Base-by-base conservation (phyloP, 2,888 invertebrate species). In the Glaucopsyche alexis region DNA sequence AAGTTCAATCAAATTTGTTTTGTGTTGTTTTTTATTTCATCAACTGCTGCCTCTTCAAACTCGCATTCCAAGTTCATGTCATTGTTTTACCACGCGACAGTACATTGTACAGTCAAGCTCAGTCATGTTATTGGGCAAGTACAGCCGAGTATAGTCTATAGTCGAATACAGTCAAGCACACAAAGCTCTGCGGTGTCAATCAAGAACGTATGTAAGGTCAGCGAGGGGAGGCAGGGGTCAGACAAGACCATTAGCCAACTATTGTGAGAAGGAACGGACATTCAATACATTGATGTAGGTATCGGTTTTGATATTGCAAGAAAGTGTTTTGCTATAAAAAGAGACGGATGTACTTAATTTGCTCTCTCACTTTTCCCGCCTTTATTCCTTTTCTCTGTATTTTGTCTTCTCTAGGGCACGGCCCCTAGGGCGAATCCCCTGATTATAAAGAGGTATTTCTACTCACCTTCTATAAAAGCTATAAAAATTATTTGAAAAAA, bases 231-330 rank as follows among this genome's bases (percentile, higher is more conserved):
- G 47, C 13, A 55, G 60, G 60, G 60, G 60, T 60, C 60, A 60
- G 14, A 47, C 13, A 11, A 11, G 47, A 47, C 60, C 60, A 60
- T 60, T 60, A 60, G 29, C 60, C 60, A 60, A 60, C 60, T 38
- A 60, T 60, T 60, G 60, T 60, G 60, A 60, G 60, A 60, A 38
- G 7, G 42, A 42, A 42, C 42, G 42, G 42, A 42, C 42, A 42
- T 42, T 42, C 42, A 42, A 42, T 42, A 42, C 42, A 42, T 42
- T 42, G 40, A 29, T 29, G 29, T 3, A 29, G 29, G 29, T 29
- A 29, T 42, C 42, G 4, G 42, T 42, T 42, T 47, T 47, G 47
- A 29, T 14, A 13, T 60, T 29, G 29, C 29, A 60, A 29, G 38
- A 29, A 38, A 60, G 19, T 60, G 7, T 60, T 60, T 60, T 13